These are phyloP conservation scores for Horisme vitalbata DNA, from an alignment of 2,888 invertebrate genomes.

Conservation along the genomic window DNA sequence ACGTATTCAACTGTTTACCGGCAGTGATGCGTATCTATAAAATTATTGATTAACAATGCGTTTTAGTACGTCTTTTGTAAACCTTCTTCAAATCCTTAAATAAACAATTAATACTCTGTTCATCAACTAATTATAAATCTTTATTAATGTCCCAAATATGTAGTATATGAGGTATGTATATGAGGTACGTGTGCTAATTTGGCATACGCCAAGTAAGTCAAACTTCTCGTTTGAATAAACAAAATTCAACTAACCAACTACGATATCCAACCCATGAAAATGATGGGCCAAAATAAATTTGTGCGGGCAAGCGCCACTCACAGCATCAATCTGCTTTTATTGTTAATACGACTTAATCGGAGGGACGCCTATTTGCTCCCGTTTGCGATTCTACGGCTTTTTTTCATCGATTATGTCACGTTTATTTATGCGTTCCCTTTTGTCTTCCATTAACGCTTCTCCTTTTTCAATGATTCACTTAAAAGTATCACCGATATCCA, in stretches of 20 bases:
- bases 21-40: background rate
- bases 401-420: slow-evolving; percentile 71
- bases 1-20: background rate
- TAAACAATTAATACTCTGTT: no score
- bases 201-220: no score
- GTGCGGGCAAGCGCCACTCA: background rate
- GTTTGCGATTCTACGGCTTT: slow-evolving; percentile 51
- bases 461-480: slow-evolving; percentile 66
- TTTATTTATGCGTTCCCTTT: slow-evolving; percentile 77
- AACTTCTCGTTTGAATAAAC: no score
- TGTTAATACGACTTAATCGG: slow-evolving; percentile 8
- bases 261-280: no score
- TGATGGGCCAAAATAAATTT: no score
- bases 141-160: no score
- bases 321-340: background rate
- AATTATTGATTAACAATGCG: background rate
- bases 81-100: no score
- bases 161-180: no score
- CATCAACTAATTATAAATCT: no score
- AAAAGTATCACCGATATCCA: slow-evolving; percentile 54
- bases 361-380: slow-evolving; percentile 45
- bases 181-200: no score
- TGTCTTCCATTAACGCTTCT: slow-evolving; percentile 75
- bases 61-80: background rate
- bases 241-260: no score